A percentile compares a stretch with the other conserved stretches of the same genome.
phyloP scores from a whole-genome alignment of 2,113 vertebrate genomes.

The Mormoops blainvillei region DNA sequence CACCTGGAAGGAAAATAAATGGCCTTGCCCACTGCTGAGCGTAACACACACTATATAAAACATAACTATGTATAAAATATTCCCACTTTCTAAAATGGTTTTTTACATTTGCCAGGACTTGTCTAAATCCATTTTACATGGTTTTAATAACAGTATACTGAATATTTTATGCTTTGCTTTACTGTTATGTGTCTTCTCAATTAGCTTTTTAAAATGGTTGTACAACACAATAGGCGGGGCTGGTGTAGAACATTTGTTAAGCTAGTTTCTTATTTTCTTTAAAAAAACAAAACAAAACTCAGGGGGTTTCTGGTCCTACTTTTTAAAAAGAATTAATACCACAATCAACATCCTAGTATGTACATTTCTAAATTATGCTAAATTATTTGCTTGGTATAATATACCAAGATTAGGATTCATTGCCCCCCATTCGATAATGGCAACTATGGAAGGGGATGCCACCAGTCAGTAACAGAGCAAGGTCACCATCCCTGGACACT shows the following conservation, averaged over 20 bases:
- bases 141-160: background rate
- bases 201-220: background rate
- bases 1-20: slow-evolving; percentile 81
- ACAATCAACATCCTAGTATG: background rate
- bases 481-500: background rate
- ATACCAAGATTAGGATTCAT: background rate
- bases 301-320: background rate
- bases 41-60: background rate
- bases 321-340: slow-evolving; percentile 1
- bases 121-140: background rate
- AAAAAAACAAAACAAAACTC: background rate
- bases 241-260: background rate
- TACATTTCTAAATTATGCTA: background rate
- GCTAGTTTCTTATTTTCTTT: background rate
- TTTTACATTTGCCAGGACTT: background rate
- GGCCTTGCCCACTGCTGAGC: background rate
- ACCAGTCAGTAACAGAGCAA: background rate
- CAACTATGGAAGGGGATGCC: background rate
- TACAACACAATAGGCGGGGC: background rate
- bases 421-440: background rate
- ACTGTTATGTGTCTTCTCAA: too few relatives aligned
- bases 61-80: background rate
- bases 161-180: background rate
- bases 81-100: background rate
- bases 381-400: background rate